These are phyloP conservation scores for Agonopterix arenella DNA, from an alignment of 2,888 invertebrate genomes.

Conservation along the genomic window DNA sequence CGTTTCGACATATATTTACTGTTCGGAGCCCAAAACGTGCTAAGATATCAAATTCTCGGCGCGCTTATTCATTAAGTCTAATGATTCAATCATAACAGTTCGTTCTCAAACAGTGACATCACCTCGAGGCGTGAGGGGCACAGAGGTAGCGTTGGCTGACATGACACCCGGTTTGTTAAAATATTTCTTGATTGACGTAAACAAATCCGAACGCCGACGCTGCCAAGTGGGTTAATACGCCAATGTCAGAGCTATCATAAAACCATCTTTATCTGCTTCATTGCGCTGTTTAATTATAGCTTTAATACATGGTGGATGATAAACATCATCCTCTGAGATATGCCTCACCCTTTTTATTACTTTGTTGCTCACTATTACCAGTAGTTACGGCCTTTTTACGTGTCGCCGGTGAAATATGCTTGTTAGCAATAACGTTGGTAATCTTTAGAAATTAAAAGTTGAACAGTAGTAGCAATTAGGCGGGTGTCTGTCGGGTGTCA, in stretches of 20 bases:
- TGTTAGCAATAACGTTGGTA: neutral
- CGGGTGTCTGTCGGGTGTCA: constrained; percentile 26
- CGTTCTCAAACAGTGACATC: constrained; percentile 48
- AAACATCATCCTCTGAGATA: no score
- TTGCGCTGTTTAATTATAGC: constrained; percentile 36
- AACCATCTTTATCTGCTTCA: constrained; percentile 28
- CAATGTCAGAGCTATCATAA: constrained; percentile 66
- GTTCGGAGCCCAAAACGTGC: constrained; percentile 35
- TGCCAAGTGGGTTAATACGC: constrained; percentile 68
- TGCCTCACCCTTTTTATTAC: neutral
- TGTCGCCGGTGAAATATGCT: neutral
- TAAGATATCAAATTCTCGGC: constrained; percentile 26
- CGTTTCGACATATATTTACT: constrained; percentile 44
- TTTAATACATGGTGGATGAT: constrained; percentile 9
- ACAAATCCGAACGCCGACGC: constrained; percentile 34
- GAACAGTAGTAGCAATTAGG: constrained; percentile 5
- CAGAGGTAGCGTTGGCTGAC: constrained; percentile 8
- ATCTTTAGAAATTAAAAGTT: neutral
- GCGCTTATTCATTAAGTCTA: constrained; percentile 9
- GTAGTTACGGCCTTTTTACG: neutral
- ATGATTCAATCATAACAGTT: constrained; percentile 29
- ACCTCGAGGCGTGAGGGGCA: constrained; percentile 19
- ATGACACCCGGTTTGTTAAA: constrained; percentile 30
- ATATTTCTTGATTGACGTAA: constrained; percentile 57
- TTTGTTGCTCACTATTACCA: neutral